Base-by-base conservation (phyloP, 1,140 invertebrate genomes). In the Apis laboriosa region DNA sequence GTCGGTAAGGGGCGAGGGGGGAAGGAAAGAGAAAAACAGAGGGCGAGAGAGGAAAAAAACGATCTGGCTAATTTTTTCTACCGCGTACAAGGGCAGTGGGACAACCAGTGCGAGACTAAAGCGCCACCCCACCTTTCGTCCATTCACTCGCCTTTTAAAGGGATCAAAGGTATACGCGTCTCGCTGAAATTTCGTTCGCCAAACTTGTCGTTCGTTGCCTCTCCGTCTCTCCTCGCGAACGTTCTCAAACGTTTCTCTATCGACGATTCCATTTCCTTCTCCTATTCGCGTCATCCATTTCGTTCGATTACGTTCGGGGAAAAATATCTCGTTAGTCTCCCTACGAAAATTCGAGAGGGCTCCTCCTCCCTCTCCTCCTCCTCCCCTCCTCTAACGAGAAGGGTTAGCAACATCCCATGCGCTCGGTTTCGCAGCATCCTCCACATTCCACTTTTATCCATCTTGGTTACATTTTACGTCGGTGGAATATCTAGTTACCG, bases 61-160 rank as follows among this genome's bases (percentile, higher is more conserved):
- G 85, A 88, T 89, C 86, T 79, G 88, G 84, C 89, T 88, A 90
- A 90, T 90, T 90, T 90, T 43, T 82, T 90, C 85, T 84, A 85
- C 79, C 88, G 86, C 77, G 60, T 79, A 88, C 88, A 86, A 90
- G 90, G 90, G 86, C 90, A 90, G 84, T 90, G 89, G 89, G 90
- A 88, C 89, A 90, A 88, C 83, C 86, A 77, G 86, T 84, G 75
- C 78, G 84, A 88, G 90, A 88, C 82, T 77, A 75, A 88, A 80
- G 84, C 84, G 83, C 66, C 77, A 67, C 80, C 87, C 77, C 72
- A 21, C 8, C 76, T 66, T 82, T 73, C 56, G 86, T 78, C 77
- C 77, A 84, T 86, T 88, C 82, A 84, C 73, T 70, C 77, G 58
- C 68, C 68, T 83, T 80, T 84, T 77, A 83, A 88, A 90, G 84